Conservation (phyloP, 2,113 vertebrate species). For the Haemorhous mexicanus region DNA sequence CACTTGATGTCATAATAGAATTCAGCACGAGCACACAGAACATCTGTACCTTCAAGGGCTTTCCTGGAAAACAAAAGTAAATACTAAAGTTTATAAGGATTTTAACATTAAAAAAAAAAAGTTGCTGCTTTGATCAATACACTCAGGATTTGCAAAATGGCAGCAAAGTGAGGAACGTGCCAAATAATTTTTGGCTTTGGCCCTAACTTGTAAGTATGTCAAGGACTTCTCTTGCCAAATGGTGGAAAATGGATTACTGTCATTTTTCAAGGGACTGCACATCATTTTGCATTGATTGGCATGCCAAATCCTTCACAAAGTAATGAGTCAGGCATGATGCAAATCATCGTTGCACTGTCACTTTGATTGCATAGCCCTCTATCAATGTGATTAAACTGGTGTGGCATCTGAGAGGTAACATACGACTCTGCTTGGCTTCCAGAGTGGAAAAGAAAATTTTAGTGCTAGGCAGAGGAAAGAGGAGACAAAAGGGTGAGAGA, state of each 20-base stretch:
- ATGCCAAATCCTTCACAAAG: conserved; percentile 79
- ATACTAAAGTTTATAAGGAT: neutral
- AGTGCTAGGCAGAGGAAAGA: conserved; percentile 21
- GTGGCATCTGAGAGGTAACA: conserved; percentile 72
- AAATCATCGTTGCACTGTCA: conserved; percentile 80
- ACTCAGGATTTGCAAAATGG: conserved; percentile 55
- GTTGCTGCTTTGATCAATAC: conserved; percentile 54
- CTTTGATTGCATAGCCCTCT: conserved; percentile 80
- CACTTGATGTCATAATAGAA: neutral
- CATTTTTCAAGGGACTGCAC: conserved; percentile 71
- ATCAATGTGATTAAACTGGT: conserved; percentile 77
- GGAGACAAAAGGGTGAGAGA: neutral
- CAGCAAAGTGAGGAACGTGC: conserved; percentile 47
- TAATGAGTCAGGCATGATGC: conserved; percentile 79
- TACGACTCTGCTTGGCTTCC: conserved; percentile 61
- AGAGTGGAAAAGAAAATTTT: conserved; percentile 66
- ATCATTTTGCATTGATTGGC: conserved; percentile 80
- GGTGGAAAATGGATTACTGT: conserved; percentile 78
- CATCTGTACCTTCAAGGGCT: neutral
- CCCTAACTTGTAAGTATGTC: conserved; percentile 71
- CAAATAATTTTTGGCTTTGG: conserved; percentile 74
- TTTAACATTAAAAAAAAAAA: conserved; percentile 37
- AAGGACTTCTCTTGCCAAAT: conserved; percentile 74
- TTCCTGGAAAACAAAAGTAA: conserved; percentile 10
- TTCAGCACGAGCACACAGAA: neutral